Conservation (phyloP, 2,888 invertebrate genomes). For the Arctia plantaginis region DNA sequence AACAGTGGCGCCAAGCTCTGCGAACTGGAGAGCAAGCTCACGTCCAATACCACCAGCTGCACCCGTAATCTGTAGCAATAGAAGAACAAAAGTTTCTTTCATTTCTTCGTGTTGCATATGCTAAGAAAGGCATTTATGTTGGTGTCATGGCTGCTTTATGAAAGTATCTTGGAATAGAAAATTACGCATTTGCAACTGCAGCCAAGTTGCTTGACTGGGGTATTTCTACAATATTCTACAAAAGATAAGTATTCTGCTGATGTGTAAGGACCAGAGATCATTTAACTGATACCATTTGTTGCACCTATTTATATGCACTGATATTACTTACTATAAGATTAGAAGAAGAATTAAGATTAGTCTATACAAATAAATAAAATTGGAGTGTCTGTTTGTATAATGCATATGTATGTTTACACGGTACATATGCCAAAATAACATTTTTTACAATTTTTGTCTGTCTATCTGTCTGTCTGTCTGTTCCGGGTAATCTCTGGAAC, state of each 20-base stretch:
- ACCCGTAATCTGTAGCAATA: conserved; percentile 71
- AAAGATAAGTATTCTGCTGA: background rate
- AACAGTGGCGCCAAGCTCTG: conserved; percentile 80
- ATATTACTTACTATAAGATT: background rate
- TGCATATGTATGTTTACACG: no score
- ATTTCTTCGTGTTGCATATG: background rate
- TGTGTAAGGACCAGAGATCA: background rate
- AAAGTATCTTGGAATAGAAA: no score
- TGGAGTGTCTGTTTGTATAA: no score
- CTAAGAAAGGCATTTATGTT: background rate
- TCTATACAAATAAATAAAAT: no score
- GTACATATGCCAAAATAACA: no score
- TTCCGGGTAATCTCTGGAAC: no score
- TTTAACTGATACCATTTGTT: background rate
- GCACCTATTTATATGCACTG: background rate
- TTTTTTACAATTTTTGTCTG: no score
- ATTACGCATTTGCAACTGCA: background rate
- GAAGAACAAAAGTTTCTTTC: background rate
- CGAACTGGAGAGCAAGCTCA: conserved; percentile 79
- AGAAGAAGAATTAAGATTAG: background rate
- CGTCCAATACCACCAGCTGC: conserved; percentile 78
- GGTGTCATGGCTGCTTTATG: background rate
- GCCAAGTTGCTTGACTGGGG: background rate
- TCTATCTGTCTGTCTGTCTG: no score
- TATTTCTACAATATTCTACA: background rate